Base-by-base conservation (phyloP, 1,140 invertebrate genomes). In the Hycleus phaleratus region DNA sequence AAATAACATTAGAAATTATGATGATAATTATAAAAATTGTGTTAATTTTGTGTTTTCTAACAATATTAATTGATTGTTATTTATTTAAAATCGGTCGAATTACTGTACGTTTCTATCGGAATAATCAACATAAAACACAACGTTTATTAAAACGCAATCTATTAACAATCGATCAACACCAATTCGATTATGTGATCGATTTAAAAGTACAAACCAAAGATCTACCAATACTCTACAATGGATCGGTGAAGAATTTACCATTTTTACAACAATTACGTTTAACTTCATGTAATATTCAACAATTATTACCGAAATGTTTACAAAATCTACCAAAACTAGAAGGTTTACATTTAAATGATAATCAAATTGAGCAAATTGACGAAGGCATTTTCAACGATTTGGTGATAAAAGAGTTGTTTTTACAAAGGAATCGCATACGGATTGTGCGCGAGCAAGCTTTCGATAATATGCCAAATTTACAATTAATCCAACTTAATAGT, bases 161-260 rank as follows among this genome's bases (percentile, higher is more conserved):
- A 32, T 32, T 32, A 32, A 18, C 18, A 12, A 32, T 53, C 3
- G 51, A 53, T 25, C 51, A 46, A 10, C 51, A 53, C 24, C 7
- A n/a, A 10, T 45, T 53, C 9, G 38, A 42, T 11, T n/a, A 39
- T 4, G 51, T 12, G 1, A 42, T 53, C 10, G 26, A 45, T 32
- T 26, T 53, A 3, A 53, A 46, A 26, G 9, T 53, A 5, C n/a
- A 40, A 10, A 52, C 49, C 4, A 11, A 26, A 25, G 26, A 43
- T 12, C n/a, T 74, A 49, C 74, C 75, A 1, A 2, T 32, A 32
- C 70, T 87, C 0, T 70, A 76, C 0, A 43, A 57, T 12, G 65
- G 59, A 7, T 42, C 66, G 8, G 59, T 73, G 4, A 58, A 60
- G 10, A 65, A 68, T 57, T 49, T 73, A 40, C 26, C 48, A 5